phyloP scores from a whole-genome alignment of 2,888 invertebrate species.

The Acleris sparsana region DNA sequence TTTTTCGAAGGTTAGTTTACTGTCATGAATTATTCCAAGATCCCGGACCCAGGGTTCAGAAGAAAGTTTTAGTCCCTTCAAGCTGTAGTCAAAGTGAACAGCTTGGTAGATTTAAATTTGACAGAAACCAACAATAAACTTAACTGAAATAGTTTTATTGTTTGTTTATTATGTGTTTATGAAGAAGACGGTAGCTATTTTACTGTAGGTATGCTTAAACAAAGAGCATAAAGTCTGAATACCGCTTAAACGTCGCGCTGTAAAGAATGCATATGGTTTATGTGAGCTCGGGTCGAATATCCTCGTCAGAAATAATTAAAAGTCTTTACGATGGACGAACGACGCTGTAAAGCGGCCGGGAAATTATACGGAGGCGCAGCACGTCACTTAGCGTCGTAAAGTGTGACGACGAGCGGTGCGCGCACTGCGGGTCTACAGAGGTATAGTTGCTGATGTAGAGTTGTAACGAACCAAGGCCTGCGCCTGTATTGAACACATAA shows the following conservation, averaged over 20 bases:
- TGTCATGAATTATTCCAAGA: too few relatives aligned
- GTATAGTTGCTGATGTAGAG: too few relatives aligned
- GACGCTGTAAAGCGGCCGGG: constrained; percentile 71
- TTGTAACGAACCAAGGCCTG: too few relatives aligned
- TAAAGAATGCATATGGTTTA: constrained; percentile 63
- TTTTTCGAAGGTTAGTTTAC: too few relatives aligned
- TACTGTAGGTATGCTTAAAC: constrained; percentile 53
- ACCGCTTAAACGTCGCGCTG: constrained; percentile 52
- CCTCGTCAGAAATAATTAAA: constrained; percentile 68
- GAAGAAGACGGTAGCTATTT: constrained; percentile 37
- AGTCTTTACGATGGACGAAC: constrained; percentile 73
- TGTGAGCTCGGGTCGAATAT: constrained; percentile 41
- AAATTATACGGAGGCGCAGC: constrained; percentile 65
- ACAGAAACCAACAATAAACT: too few relatives aligned
- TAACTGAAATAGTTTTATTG: too few relatives aligned
- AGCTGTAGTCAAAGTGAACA: too few relatives aligned
- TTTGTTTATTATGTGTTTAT: neutral
- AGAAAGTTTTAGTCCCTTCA: too few relatives aligned
- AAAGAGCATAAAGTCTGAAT: constrained; percentile 53
- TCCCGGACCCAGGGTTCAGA: too few relatives aligned
- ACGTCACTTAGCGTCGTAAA: constrained; percentile 65
- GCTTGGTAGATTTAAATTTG: too few relatives aligned
- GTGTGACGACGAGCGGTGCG: constrained; percentile 43
- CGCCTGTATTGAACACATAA: too few relatives aligned
- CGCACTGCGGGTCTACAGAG: too few relatives aligned